Evolutionary conservation across 2,888 invertebrate species (phyloP).

Genomic region (Pyrocoelia pectoralis): DNA sequence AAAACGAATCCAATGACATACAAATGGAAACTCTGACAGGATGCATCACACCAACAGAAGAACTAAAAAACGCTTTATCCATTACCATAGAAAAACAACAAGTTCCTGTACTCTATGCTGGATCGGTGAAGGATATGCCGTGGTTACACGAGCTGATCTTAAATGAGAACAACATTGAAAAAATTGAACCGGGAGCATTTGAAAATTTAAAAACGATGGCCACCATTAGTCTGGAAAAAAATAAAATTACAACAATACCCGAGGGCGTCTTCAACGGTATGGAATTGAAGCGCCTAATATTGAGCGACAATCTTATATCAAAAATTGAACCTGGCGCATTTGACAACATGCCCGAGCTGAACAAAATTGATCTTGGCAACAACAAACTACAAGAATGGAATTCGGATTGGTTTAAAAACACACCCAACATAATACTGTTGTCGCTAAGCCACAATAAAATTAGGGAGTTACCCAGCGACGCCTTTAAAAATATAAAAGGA

Average conservation of each 20-base stretch:
- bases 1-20: slow-evolving; percentile 18
- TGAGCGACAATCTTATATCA: slow-evolving; percentile 20
- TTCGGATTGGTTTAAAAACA: slow-evolving; percentile 52
- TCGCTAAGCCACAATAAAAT: slow-evolving; percentile 50
- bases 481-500: slow-evolving; percentile 27
- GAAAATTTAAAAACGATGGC: slow-evolving; percentile 20
- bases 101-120: slow-evolving; percentile 18
- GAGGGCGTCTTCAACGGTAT: slow-evolving; percentile 30
- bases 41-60: slow-evolving; percentile 14
- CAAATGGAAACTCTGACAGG: slow-evolving; percentile 15
- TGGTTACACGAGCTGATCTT: slow-evolving; percentile 27
- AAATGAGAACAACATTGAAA: slow-evolving; percentile 25
- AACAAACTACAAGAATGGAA: slow-evolving; percentile 52
- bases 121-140: slow-evolving; percentile 41
- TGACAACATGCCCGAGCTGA: slow-evolving; percentile 47
- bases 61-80: slow-evolving; percentile 21
- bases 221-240: slow-evolving; percentile 13
- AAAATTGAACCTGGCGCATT: slow-evolving; percentile 42
- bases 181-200: slow-evolving; percentile 36
- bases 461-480: slow-evolving; percentile 42
- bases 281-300: slow-evolving; percentile 11
- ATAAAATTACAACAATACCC: slow-evolving; percentile 20
- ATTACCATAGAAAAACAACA: slow-evolving; percentile 21
- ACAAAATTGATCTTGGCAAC: slow-evolving; percentile 49
- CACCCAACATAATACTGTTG: slow-evolving; percentile 48